Conservation (phyloP, 2,888 invertebrate species). For the Cataglyphis rosenhaueri region DNA sequence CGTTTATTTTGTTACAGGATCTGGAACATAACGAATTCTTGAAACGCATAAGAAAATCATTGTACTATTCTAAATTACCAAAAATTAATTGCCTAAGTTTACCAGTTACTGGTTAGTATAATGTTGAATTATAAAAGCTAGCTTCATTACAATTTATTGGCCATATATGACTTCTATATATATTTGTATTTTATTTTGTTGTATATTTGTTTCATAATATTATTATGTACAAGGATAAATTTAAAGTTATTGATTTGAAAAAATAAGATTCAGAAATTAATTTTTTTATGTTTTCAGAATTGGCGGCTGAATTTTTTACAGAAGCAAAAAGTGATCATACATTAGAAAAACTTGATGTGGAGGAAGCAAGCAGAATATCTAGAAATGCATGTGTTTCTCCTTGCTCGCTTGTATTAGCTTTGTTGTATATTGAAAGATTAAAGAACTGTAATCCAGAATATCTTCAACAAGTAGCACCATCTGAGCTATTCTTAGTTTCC, state of each 20-base stretch:
- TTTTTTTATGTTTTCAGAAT: conserved; percentile 86
- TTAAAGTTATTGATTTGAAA: conserved; percentile 4
- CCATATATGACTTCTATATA: background rate
- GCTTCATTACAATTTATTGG: background rate
- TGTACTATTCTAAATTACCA: conserved; percentile 95
- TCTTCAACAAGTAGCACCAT: conserved; percentile 93
- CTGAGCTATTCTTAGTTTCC: conserved; percentile 97
- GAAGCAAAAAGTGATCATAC: conserved; percentile 91
- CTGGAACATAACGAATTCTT: conserved; percentile 92
- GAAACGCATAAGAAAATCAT: conserved; percentile 93
- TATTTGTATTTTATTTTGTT: background rate
- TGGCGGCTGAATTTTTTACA: conserved; percentile 94
- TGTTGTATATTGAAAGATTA: conserved; percentile 97
- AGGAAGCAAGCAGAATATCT: conserved; percentile 91
- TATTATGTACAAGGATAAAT: background rate
- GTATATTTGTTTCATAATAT: background rate
- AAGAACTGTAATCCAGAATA: conserved; percentile 93
- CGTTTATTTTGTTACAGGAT: conserved; percentile 85
- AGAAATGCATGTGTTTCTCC: conserved; percentile 95
- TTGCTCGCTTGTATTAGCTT: conserved; percentile 96
- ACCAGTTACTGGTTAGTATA: conserved; percentile 91
- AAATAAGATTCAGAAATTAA: background rate
- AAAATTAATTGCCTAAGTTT: conserved; percentile 90
- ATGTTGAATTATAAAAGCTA: background rate
- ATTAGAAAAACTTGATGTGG: conserved; percentile 91